These are phyloP conservation scores for Varanus salvator DNA, from an alignment of 2,113 vertebrate genomes.

Conservation along the genomic window DNA sequence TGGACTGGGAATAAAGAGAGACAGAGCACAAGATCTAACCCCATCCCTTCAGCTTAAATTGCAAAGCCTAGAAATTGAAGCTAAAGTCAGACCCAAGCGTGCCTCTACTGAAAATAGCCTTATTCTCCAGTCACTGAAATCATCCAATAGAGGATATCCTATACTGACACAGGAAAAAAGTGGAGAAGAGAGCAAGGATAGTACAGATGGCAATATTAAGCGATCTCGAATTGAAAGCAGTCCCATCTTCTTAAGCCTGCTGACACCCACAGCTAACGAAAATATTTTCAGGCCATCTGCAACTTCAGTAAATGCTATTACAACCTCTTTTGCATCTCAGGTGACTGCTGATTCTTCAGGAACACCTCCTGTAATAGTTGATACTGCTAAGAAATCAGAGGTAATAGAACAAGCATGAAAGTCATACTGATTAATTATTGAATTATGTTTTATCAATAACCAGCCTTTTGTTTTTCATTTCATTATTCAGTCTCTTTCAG, in stretches of 20 bases:
- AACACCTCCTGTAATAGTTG: constrained; percentile 55
- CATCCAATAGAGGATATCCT: constrained; percentile 54
- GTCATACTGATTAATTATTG: constrained; percentile 26
- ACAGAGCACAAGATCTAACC: constrained; percentile 73
- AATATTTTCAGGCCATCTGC: constrained; percentile 77
- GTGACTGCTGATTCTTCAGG: constrained; percentile 59
- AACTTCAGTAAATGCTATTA: constrained; percentile 68
- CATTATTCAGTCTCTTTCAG: constrained; percentile 72
- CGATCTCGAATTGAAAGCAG: constrained; percentile 88
- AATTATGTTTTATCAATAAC: constrained; percentile 47
- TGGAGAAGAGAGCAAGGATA: constrained; percentile 68
- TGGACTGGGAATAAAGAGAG: constrained; percentile 85
- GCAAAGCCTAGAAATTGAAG: constrained; percentile 80
- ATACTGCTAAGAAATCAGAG: constrained; percentile 61
- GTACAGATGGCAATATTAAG: constrained; percentile 69
- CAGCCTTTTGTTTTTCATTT: constrained; percentile 64
- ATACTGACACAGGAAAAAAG: constrained; percentile 47
- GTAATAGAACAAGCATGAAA: constrained; percentile 47
- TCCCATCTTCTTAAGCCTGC: constrained; percentile 88
- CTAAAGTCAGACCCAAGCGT: constrained; percentile 76
- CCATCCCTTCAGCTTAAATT: constrained; percentile 84
- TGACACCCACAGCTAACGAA: constrained; percentile 76
- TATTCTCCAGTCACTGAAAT: constrained; percentile 78
- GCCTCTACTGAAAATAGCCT: constrained; percentile 86
- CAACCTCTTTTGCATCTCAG: constrained; percentile 71